Evolutionary conservation across 1,140 invertebrate species (phyloP).

Genomic region (Anthonomus grandis): DNA sequence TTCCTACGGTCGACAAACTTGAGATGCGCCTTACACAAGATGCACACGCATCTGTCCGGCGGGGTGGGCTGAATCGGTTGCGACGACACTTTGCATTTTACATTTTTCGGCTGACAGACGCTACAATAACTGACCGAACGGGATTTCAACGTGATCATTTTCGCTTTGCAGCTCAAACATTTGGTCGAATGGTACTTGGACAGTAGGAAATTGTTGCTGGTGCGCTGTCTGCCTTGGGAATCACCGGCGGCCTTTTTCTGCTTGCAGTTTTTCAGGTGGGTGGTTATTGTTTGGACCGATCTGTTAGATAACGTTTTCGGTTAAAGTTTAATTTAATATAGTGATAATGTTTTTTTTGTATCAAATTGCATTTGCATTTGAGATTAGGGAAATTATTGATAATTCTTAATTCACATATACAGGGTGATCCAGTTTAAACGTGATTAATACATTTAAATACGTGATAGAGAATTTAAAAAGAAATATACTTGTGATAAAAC

Average conservation of each 20-base stretch:
- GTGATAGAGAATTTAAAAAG: too few species aligned
- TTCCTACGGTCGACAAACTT: constrained; percentile 8
- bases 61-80: not conserved
- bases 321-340: not conserved
- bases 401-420: too few species aligned
- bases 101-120: constrained; percentile 18
- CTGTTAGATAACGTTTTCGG: constrained; percentile 4
- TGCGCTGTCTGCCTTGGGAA: not conserved
- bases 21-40: constrained; percentile 34
- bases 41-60: constrained; percentile 24
- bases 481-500: too few species aligned
- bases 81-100: too few species aligned
- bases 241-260: constrained; percentile 9
- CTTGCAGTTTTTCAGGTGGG: constrained; percentile 28
- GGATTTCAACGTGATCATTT: constrained; percentile 21
- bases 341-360: too few species aligned
- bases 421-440: too few species aligned
- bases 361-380: too few species aligned
- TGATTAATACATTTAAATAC: too few species aligned
- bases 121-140: constrained; percentile 16
- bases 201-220: not conserved
- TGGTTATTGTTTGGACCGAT: constrained; percentile 35
- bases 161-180: constrained; percentile 24
- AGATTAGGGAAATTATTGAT: too few species aligned
- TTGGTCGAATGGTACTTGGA: constrained; percentile 20